phyloP scores from a whole-genome alignment of 2,888 invertebrate genomes.

The Ochropacha duplaris region DNA sequence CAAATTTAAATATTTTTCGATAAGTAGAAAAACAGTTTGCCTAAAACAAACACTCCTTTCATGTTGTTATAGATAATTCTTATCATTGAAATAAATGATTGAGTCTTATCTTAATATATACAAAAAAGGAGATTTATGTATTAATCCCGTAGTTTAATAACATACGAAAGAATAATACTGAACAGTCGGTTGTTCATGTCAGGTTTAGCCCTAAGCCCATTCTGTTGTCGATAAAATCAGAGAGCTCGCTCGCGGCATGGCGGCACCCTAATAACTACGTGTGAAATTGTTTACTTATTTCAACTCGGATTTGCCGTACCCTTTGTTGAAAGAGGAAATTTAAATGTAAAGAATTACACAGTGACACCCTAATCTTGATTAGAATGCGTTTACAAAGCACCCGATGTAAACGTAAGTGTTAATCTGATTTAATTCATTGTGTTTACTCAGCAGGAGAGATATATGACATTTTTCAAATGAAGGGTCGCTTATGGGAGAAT shows the following conservation, averaged over 20 bases:
- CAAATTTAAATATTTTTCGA: too few species aligned
- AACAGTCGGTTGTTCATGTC: slow-evolving; percentile 25
- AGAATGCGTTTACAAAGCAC: slow-evolving; percentile 67
- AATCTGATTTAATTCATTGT: slow-evolving; percentile 80
- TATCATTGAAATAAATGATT: not conserved
- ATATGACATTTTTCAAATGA: slow-evolving; percentile 58
- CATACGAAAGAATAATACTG: slow-evolving; percentile 27
- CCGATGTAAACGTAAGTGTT: slow-evolving; percentile 72
- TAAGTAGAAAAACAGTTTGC: too few species aligned
- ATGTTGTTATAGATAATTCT: too few species aligned
- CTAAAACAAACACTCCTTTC: too few species aligned
- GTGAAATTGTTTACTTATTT: slow-evolving; percentile 73
- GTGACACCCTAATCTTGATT: slow-evolving; percentile 79
- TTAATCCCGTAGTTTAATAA: not conserved
- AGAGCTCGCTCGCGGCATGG: slow-evolving; percentile 29
- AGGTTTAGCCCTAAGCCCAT: slow-evolving; percentile 35
- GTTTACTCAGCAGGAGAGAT: slow-evolving; percentile 67
- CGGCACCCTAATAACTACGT: slow-evolving; percentile 53
- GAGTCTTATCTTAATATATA: not conserved
- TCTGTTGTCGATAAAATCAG: slow-evolving; percentile 59
- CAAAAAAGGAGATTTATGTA: not conserved
- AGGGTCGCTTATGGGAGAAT: slow-evolving; percentile 20
- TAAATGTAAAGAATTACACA: slow-evolving; percentile 74
- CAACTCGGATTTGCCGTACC: slow-evolving; percentile 58
- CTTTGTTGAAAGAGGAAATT: slow-evolving; percentile 63